A percentile compares a stretch with the other conserved stretches of the same genome.
These are phyloP conservation scores for Leucophora obtusa DNA, from an alignment of 2,888 invertebrate species.

Conservation along the genomic window DNA sequence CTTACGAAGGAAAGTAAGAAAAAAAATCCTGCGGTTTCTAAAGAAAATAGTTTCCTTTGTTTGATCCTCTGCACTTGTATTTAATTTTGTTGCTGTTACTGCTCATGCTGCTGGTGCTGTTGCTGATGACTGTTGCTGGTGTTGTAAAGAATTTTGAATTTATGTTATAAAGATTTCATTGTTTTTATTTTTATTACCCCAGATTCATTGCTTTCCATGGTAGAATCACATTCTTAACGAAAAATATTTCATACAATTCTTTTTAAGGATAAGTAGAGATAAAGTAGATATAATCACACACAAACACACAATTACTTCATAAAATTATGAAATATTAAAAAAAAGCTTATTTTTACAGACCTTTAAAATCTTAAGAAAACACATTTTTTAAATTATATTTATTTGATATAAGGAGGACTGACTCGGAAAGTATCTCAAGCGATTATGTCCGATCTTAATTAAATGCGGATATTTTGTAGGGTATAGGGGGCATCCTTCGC, in stretches of 20 bases:
- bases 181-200: slow-evolving; percentile 46
- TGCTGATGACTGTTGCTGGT: slow-evolving; percentile 29
- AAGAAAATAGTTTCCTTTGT: slow-evolving; percentile 32
- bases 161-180: slow-evolving; percentile 45
- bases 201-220: slow-evolving; percentile 27
- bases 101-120: not conserved
- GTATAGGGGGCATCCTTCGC: too few species aligned
- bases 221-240: slow-evolving; percentile 15
- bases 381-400: too few species aligned
- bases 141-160: slow-evolving; percentile 44
- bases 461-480: too few species aligned
- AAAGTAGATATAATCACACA: slow-evolving; percentile 13
- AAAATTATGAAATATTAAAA: not conserved
- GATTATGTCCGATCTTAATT: too few species aligned
- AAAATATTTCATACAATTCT: slow-evolving; percentile 15
- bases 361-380: too few species aligned
- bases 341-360: too few species aligned
- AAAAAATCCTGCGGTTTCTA: slow-evolving; percentile 38
- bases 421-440: too few species aligned
- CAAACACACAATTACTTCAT: not conserved
- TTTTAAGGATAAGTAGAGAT: slow-evolving; percentile 31
- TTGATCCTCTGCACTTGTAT: slow-evolving; percentile 18
- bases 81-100: not conserved
- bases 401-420: too few species aligned
- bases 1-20: slow-evolving; percentile 32